Evolutionary conservation across 2,888 invertebrate genomes (phyloP).

Genomic region (Drosophila subsilvestris): DNA sequence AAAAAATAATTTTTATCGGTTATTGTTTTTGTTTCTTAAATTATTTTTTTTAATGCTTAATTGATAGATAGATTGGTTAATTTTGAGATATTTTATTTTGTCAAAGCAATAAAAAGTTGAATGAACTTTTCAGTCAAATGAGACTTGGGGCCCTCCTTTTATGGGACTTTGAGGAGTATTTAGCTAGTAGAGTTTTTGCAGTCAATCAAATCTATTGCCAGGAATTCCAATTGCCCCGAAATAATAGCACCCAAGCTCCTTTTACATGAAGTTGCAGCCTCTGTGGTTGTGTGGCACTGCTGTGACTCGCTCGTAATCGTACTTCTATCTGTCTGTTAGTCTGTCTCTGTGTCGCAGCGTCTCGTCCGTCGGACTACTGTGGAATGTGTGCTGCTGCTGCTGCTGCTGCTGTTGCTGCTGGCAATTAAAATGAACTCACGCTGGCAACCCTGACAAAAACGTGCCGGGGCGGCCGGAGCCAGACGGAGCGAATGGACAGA

Average conservation of each 20-base stretch:
- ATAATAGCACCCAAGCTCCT: constrained; percentile 25
- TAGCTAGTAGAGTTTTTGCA: constrained; percentile 14
- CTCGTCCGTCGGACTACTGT: constrained; percentile 15
- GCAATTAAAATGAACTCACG: constrained; percentile 79
- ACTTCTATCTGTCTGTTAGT: neutral
- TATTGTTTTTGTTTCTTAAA: too few relatives aligned
- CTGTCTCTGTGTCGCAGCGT: constrained; percentile 11
- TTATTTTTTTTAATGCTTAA: too few relatives aligned
- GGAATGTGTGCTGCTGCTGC: constrained; percentile 51
- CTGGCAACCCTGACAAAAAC: constrained; percentile 74
- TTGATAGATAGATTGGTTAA: too few relatives aligned
- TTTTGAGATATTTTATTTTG: too few relatives aligned
- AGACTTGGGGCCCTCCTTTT: neutral
- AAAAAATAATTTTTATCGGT: too few relatives aligned
- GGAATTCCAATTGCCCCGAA: constrained; percentile 20
- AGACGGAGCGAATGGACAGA: constrained; percentile 35
- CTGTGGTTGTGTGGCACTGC: neutral
- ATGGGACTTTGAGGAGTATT: constrained; percentile 7
- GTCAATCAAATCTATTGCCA: constrained; percentile 23
- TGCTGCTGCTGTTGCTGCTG: constrained; percentile 18
- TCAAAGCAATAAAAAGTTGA: neutral
- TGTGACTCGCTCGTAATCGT: neutral
- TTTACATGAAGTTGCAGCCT: constrained; percentile 14
- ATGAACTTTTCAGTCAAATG: constrained; percentile 6
- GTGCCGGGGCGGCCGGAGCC: constrained; percentile 54